Conservation (phyloP, 2,888 invertebrate genomes). For the Heliconius cydno region DNA sequence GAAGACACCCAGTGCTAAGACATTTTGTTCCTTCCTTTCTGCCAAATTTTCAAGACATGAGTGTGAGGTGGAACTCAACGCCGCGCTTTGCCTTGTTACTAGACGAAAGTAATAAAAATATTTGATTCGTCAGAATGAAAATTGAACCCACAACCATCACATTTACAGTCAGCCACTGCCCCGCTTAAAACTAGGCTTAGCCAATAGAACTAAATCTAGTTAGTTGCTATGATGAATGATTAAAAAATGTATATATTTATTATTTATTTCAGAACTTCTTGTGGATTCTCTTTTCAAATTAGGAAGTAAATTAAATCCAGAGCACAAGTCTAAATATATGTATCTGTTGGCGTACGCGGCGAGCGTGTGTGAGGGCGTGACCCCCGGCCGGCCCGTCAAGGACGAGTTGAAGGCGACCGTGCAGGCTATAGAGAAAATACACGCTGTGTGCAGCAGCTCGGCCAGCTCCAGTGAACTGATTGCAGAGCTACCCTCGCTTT, state of each 20-base stretch:
- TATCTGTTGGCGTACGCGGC: constrained; percentile 97
- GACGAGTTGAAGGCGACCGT: constrained; percentile 96
- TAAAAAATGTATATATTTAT: neutral
- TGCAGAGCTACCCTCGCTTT: constrained; percentile 94
- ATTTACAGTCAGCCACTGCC: too few species aligned
- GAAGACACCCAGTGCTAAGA: neutral
- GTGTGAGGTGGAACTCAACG: too few species aligned
- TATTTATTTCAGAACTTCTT: constrained; percentile 86
- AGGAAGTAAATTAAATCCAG: constrained; percentile 96
- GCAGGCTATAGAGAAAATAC: constrained; percentile 96
- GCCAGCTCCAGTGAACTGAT: constrained; percentile 97
- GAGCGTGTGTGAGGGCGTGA: constrained; percentile 91
- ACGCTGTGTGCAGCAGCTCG: constrained; percentile 92
- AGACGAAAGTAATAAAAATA: too few species aligned
- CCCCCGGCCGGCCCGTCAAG: constrained; percentile 89
- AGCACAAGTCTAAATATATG: constrained; percentile 98
- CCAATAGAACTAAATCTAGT: too few species aligned
- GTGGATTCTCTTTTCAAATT: constrained; percentile 97
- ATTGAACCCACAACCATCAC: too few species aligned
- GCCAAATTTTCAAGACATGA: too few species aligned
- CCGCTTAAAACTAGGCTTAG: too few species aligned
- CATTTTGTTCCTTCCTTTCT: neutral
- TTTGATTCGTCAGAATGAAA: too few species aligned
- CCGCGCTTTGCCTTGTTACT: too few species aligned
- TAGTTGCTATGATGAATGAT: too few species aligned